Conservation (phyloP, 2,113 vertebrate species). For the Scolopax mira region DNA sequence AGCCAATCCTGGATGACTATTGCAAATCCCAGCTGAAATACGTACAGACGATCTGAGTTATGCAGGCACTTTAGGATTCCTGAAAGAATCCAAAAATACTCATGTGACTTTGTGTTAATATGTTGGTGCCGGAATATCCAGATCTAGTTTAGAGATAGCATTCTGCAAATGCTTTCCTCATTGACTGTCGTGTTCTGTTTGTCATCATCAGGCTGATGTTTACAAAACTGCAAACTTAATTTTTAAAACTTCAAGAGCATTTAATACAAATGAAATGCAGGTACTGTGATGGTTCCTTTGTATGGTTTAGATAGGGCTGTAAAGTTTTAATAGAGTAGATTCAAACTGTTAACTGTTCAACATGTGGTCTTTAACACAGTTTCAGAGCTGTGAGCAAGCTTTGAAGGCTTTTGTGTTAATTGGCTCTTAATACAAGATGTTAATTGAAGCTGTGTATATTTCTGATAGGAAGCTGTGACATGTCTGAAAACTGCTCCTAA, state of each 20-base stretch:
- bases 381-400: conserved; percentile 15
- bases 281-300: background rate
- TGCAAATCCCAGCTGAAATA: background rate
- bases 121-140: background rate
- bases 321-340: conserved; percentile 31
- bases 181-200: background rate
- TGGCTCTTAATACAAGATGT: background rate
- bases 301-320: background rate
- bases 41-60: background rate
- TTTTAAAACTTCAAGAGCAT: background rate
- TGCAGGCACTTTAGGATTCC: background rate
- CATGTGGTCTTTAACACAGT: background rate
- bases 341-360: background rate
- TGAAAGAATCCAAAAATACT: background rate
- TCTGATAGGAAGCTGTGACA: background rate
- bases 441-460: background rate
- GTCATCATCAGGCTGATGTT: background rate
- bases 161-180: background rate
- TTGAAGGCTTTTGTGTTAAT: conserved; percentile 34
- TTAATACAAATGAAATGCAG: background rate
- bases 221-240: background rate
- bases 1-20: background rate
- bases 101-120: background rate
- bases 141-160: background rate
- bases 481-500: background rate